Percentiles rank a stretch among this genome's conserved stretches.
Conservation (phyloP, 2,888 invertebrate genomes). For the Scaptomyza parva region DNA sequence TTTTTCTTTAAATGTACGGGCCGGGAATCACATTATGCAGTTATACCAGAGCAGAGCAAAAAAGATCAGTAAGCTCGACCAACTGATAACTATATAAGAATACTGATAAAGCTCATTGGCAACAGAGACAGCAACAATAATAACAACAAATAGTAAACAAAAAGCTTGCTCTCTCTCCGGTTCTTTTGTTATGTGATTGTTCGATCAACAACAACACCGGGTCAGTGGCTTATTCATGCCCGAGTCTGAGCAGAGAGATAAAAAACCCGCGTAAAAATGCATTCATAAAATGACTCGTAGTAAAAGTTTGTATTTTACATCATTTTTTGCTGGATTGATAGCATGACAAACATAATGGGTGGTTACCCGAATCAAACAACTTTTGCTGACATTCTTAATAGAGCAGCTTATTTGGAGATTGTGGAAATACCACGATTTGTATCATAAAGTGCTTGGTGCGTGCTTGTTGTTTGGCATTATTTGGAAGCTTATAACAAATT, state of each 20-base stretch:
- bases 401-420: slow-evolving; percentile 1
- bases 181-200: slow-evolving; percentile 10
- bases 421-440: background rate
- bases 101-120: slow-evolving; percentile 20
- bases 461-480: background rate
- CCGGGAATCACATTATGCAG: slow-evolving; percentile 39
- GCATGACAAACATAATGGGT: slow-evolving; percentile 23
- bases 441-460: background rate
- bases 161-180: slow-evolving; percentile 1
- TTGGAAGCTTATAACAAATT: background rate
- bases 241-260: slow-evolving; percentile 1
- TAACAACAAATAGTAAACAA: background rate
- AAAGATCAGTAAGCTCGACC: background rate
- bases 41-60: slow-evolving; percentile 14
- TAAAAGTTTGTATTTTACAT: slow-evolving; percentile 12
- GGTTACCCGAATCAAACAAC: slow-evolving; percentile 26
- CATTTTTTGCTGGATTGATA: background rate
- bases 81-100: slow-evolving; percentile 27
- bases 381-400: background rate
- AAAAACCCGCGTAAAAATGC: slow-evolving; percentile 16
- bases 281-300: slow-evolving; percentile 18
- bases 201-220: background rate
- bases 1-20: slow-evolving; percentile 7
- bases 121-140: slow-evolving; percentile 14
- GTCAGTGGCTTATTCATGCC: slow-evolving; percentile 26